Conservation (phyloP, 2,888 invertebrate genomes). For the Acanthococcus lagerstroemiae region DNA sequence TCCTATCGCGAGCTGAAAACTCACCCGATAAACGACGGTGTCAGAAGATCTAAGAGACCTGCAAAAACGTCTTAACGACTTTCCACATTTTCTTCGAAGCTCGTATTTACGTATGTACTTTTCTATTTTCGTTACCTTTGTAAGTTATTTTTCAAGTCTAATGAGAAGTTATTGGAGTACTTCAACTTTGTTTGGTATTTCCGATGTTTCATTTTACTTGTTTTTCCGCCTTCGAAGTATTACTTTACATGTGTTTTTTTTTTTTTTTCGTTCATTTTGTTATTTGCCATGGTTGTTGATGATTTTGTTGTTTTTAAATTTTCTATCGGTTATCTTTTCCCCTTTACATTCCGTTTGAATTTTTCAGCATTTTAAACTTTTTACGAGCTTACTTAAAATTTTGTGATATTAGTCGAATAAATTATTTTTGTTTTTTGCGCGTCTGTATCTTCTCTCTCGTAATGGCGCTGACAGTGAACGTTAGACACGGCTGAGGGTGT, state of each 20-base stretch:
- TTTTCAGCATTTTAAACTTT: conserved; percentile 15
- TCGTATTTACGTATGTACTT: too few species aligned
- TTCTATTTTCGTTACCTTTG: conserved; percentile 1
- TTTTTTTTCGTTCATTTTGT: conserved; percentile 5
- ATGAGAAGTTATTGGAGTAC: neutral
- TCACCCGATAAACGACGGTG: conserved; percentile 48
- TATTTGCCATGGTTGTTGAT: neutral
- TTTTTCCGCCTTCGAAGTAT: conserved; percentile 5
- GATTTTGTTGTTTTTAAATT: conserved; percentile 5
- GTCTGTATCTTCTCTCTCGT: too few species aligned
- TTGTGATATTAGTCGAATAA: conserved; percentile 26
- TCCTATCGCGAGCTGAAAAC: conserved; percentile 61
- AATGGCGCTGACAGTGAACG: too few species aligned
- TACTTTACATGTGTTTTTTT: conserved; percentile 10
- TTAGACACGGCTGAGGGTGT: too few species aligned
- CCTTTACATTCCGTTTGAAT: conserved; percentile 17
- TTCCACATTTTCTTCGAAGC: conserved; percentile 10
- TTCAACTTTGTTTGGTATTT: conserved; percentile 5
- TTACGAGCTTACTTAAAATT: conserved; percentile 30
- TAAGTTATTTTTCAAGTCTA: conserved; percentile 7
- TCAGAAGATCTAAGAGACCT: conserved; percentile 56
- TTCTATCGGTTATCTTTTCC: conserved; percentile 1
- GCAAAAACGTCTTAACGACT: conserved; percentile 22
- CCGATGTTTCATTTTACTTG: conserved; percentile 1
- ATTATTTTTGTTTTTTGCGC: neutral